Evolutionary conservation across 2,797 vertebrate species (phyloP).

Genomic region (Euphonia xanthogaster): DNA sequence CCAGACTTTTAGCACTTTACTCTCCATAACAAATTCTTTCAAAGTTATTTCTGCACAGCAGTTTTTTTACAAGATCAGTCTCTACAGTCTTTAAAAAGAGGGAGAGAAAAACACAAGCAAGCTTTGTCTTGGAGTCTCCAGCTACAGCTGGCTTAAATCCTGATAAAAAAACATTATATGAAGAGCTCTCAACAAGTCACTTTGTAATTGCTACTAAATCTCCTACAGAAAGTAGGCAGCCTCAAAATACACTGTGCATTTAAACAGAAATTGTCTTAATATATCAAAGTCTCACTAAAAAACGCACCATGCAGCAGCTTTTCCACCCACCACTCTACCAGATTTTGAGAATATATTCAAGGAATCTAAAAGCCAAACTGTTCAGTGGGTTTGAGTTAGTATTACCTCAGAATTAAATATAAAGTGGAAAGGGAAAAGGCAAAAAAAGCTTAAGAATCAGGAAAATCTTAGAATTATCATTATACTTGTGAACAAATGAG

Average conservation of each 20-base stretch:
- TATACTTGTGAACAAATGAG: background rate
- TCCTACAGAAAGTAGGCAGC: background rate
- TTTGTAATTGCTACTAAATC: background rate
- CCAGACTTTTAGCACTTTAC: background rate
- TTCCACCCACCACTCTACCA: background rate
- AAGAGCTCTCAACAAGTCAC: background rate
- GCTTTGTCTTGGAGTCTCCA: background rate
- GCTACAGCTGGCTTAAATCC: background rate
- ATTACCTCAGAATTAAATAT: background rate
- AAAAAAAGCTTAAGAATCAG: background rate
- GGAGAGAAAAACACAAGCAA: background rate
- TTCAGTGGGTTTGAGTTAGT: background rate
- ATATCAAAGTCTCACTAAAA: background rate
- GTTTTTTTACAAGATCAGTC: background rate
- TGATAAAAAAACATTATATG: background rate
- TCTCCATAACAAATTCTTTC: background rate
- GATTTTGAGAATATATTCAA: background rate
- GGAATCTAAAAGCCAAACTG: background rate
- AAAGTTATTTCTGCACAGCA: background rate
- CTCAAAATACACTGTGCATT: background rate
- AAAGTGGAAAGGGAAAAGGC: background rate
- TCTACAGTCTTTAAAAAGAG: background rate
- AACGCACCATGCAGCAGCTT: accelerated
- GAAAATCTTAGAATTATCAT: background rate
- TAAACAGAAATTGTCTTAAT: background rate